Evolutionary conservation across 2,797 vertebrate genomes (phyloP), one percentile per base, ranked within the genome.

Genomic region (Melanotaenia pygmaea): DNA sequence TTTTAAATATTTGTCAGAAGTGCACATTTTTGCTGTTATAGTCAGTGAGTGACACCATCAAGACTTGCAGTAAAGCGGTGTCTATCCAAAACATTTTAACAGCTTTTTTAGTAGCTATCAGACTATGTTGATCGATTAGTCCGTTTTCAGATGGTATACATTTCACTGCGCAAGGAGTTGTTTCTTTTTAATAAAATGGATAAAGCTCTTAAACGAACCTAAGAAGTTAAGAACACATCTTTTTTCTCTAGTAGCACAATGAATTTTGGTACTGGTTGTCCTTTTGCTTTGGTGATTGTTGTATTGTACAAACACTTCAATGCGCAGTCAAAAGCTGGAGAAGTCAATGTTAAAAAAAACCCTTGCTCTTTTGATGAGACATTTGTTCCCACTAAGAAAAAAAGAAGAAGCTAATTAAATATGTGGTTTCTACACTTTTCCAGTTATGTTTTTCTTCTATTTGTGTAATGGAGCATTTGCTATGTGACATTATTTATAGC

Each of bases 201-300:
- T 40, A 22, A 18, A 69, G 20, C 53, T 16, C 28, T 40, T 63
- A 0, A 47, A 60, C 57, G 6, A n/a, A 62, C 34, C 32, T 40
- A 26, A 76, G 62, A 68, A 59, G 28, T n/a, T 18, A 1, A 67
- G 59, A 66, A 22, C 57, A 53, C 54, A 32, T 59, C 54, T 35
- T 64, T 37, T 35, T 76, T 64, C 57, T 35, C 79, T 26, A 9
- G 14, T 4, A 11, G 5, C 22, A 24, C 8, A 2, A 1, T n/a
- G 13, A 50, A n/a, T 50, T 47, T 53, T 53, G 50, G 10, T 50
- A 1, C 10, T 24, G 22, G 16, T 57, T 35, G 3, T 72, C 40
- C 4, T 6, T 81, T 61, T 89, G 86, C 85, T 90, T 85, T 87
- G 86, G 87, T 88, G 90, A 90, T 80, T 85, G 86, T 90, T 84